Evolutionary conservation across 2,888 invertebrate species (phyloP).

Genomic region (Phrixothrix hirtus): DNA sequence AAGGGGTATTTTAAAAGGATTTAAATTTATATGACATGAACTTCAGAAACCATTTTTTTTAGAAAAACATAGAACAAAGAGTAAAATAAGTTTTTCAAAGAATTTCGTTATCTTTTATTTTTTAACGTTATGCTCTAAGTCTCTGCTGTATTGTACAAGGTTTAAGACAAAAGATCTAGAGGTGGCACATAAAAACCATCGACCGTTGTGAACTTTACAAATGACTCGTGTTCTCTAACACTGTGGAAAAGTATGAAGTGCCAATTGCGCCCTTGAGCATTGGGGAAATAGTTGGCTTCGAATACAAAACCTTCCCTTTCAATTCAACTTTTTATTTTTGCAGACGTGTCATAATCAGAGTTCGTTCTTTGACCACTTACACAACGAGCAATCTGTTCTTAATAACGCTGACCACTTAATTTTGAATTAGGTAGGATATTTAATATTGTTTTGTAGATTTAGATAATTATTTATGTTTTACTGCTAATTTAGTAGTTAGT

Average conservation of each 20-base stretch:
- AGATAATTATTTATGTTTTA: too few relatives aligned
- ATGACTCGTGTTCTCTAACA: constrained; percentile 27
- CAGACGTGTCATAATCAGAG: constrained; percentile 20
- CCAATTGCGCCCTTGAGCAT: constrained; percentile 34
- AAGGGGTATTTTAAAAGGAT: too few relatives aligned
- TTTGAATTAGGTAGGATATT: too few relatives aligned
- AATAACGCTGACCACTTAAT: not conserved
- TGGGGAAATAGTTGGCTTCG: constrained; percentile 20
- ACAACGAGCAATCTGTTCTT: not conserved
- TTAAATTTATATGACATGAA: too few relatives aligned
- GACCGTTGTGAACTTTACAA: constrained; percentile 30
- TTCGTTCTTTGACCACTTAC: constrained; percentile 1
- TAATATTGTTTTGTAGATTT: too few relatives aligned
- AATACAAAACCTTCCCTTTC: constrained; percentile 24
- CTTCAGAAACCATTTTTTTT: too few relatives aligned
- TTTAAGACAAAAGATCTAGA: constrained; percentile 28
- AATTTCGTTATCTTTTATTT: constrained; percentile 17
- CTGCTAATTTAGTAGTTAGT: too few relatives aligned
- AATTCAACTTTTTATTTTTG: constrained; percentile 22
- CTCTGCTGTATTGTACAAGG: constrained; percentile 21
- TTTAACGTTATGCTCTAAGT: constrained; percentile 9
- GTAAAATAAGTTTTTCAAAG: not conserved
- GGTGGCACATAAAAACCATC: constrained; percentile 27
- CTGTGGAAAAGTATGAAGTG: constrained; percentile 23
- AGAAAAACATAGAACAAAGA: not conserved